Evolutionary conservation across 1,140 invertebrate genomes (phyloP), one percentile per base, ranked within the genome.

Genomic region (Oscheius sp.): DNA sequence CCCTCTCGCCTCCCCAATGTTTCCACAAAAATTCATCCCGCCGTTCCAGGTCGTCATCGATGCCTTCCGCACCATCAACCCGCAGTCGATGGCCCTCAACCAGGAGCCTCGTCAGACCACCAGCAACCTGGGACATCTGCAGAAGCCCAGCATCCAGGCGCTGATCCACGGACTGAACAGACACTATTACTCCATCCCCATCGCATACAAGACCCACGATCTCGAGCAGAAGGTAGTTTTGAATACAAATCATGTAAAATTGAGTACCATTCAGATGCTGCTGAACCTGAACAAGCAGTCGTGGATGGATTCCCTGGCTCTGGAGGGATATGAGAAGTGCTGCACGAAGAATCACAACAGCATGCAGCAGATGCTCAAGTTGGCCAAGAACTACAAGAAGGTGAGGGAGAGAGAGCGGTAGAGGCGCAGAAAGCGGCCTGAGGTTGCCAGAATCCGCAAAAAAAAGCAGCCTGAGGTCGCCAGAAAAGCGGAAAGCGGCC

Each of bases 121-220:
- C 3, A 97, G 95, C 32, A 99, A 99, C 87, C 88, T 99, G 79
- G 97, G 97, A 2, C 95, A 99, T 87, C 88, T 99, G 73, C 93
- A 98, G 81, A 99, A 99, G 87, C 95, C 95, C 0, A 97, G 94
- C n/a, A 96, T 99, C 74, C 72, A 74, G 90, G 97, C 96, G 38
- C 87, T 99, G 62, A 99, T 99, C 81, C 97, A 99, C 85, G 97
- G 97, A 26, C 87, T 99, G 1, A 99, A 99, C 85, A 90, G 97
- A 77, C 96, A 99, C 87, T 99, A 99, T 84, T 99, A 99, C 85
- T 98, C 95, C 28, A 98, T 99, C 82, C 95, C 95, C 84, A 99
- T 99, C 83, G 99, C 99, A 86, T 99, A 99, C 86, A 90, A 95
- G 68, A 99, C 98, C 86, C 98, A 98, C 87, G 94, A 97, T 86